A percentile compares a stretch with the other conserved stretches of the same genome.
Evolutionary conservation across 1,140 invertebrate genomes (phyloP).

Genomic region (Choristoneura fumiferana): DNA sequence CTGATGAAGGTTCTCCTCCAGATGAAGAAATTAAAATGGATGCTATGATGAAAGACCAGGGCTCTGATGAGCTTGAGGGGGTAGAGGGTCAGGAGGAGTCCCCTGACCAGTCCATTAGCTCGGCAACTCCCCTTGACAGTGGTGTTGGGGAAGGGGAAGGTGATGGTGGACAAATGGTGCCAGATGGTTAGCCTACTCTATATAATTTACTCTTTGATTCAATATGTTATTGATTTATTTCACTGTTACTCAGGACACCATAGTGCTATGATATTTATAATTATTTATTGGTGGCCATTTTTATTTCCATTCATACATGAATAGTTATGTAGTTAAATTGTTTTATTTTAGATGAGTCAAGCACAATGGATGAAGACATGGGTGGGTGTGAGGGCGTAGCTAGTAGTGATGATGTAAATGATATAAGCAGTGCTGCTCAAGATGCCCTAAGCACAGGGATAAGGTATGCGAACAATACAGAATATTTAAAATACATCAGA

Average conservation of each 20-base stretch:
- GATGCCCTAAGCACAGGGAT: conserved; percentile 63
- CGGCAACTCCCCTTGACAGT: conserved; percentile 63
- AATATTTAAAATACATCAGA: too few relatives aligned
- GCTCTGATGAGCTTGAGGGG: conserved; percentile 51
- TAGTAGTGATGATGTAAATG: conserved; percentile 72
- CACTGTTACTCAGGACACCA: too few relatives aligned
- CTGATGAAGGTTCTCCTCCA: conserved; percentile 68
- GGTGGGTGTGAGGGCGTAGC: conserved; percentile 69
- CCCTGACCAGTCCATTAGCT: conserved; percentile 75
- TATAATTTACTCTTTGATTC: too few relatives aligned
- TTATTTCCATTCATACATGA: too few relatives aligned
- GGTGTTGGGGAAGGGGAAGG: conserved; percentile 53
- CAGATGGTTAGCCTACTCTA: conserved; percentile 50
- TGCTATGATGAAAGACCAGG: conserved; percentile 57
- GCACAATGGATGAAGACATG: conserved; percentile 75
- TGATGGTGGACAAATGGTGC: conserved; percentile 56
- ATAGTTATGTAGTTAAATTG: too few relatives aligned
- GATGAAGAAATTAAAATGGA: conserved; percentile 61
- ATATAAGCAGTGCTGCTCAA: conserved; percentile 69
- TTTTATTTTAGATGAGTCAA: conserved; percentile 60
- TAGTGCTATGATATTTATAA: too few relatives aligned
- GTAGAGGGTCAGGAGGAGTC: conserved; percentile 63
- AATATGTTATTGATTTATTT: too few relatives aligned
- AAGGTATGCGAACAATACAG: conserved; percentile 45
- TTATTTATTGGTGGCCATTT: too few relatives aligned